Evolutionary conservation across 2,888 invertebrate genomes (phyloP).

Genomic region (Heliconius sara): DNA sequence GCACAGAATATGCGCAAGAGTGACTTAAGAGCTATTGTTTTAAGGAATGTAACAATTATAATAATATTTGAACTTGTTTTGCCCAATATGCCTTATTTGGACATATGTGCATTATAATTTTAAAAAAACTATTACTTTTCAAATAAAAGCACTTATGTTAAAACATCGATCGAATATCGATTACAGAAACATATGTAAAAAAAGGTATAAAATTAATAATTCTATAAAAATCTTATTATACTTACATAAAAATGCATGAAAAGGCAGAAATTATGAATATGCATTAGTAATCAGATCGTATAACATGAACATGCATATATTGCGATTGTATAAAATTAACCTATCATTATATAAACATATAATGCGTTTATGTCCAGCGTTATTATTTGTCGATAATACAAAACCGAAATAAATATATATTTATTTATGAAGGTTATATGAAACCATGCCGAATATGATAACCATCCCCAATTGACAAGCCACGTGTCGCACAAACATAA

Average conservation of each 20-base stretch:
- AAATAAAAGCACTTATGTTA: not conserved
- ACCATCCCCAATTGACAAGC: not conserved
- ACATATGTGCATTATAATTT: not conserved
- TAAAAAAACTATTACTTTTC: not conserved
- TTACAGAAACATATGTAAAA: no score
- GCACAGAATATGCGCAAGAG: constrained; percentile 19
- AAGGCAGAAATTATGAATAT: constrained; percentile 4
- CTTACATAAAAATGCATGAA: not conserved
- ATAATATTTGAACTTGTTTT: constrained; percentile 1
- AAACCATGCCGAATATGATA: not conserved
- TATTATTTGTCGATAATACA: no score
- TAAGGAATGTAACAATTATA: constrained; percentile 12
- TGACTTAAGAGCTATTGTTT: constrained; percentile 31
- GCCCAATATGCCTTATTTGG: not conserved
- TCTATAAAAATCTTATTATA: not conserved
- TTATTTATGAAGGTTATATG: not conserved
- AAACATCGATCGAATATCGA: not conserved
- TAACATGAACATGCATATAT: not conserved
- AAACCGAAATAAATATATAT: no score
- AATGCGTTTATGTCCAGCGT: not conserved
- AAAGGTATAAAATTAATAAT: no score
- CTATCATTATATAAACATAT: not conserved
- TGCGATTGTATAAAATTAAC: not conserved
- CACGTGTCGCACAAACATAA: not conserved
- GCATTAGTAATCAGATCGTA: constrained; percentile 1